Evolutionary conservation across 2,113 vertebrate genomes (phyloP).

Genomic region (Meriones unguiculatus): DNA sequence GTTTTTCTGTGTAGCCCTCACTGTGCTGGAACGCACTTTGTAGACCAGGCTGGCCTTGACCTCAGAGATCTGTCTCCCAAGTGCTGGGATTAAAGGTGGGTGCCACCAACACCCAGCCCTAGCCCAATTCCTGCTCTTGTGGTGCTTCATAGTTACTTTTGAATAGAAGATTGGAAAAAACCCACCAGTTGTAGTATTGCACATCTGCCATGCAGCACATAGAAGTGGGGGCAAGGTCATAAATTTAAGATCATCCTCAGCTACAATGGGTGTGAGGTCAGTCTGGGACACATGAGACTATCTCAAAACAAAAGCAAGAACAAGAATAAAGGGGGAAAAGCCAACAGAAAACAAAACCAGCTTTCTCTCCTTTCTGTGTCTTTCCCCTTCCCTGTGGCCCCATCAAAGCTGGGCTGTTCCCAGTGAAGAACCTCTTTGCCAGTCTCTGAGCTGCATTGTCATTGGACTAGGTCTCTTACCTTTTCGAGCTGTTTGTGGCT

Average conservation of each 20-base stretch:
- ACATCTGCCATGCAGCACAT: background rate
- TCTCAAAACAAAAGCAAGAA: background rate
- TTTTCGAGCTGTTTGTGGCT: background rate
- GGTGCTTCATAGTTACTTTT: background rate
- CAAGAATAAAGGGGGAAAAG: background rate
- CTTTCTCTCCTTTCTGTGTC: background rate
- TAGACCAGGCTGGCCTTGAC: background rate
- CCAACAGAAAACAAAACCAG: background rate
- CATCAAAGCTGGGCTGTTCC: background rate
- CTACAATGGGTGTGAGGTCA: no score
- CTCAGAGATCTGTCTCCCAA: background rate
- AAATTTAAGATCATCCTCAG: background rate
- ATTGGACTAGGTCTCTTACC: background rate
- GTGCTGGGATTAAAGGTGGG: background rate
- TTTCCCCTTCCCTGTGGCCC: background rate
- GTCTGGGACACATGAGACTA: background rate
- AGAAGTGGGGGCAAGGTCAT: background rate
- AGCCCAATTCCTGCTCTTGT: background rate
- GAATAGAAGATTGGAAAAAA: background rate
- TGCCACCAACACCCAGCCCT: background rate
- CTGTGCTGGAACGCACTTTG: background rate
- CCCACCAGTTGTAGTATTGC: no score
- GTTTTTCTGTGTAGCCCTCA: background rate
- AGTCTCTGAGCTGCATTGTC: background rate
- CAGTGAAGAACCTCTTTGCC: background rate